Conservation (phyloP, 92 coral and sea anemone genomes). For the Palythoa grandiflora region DNA sequence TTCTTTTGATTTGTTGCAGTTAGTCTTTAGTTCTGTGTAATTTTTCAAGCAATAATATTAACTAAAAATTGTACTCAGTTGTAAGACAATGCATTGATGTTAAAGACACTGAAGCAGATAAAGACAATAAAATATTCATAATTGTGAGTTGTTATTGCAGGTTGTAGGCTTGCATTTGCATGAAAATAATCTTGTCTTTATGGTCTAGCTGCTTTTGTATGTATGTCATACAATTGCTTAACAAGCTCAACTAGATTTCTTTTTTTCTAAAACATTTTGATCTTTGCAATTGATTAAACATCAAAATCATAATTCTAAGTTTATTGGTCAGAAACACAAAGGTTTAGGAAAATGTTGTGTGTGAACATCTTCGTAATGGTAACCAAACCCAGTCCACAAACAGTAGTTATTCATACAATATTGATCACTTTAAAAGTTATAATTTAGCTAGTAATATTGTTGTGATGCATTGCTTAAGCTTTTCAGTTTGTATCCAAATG, state of each 20-base stretch:
- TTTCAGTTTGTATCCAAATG: not conserved
- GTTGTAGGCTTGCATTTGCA: slow-evolving; percentile 22
- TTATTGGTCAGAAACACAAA: slow-evolving; percentile 20
- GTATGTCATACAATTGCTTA: not conserved
- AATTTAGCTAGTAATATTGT: slow-evolving; percentile 1
- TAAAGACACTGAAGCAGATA: slow-evolving; percentile 9
- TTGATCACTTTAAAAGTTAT: slow-evolving; percentile 33
- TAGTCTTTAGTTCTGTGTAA: not conserved
- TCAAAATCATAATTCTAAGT: slow-evolving; percentile 3
- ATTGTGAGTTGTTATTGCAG: slow-evolving; percentile 5
- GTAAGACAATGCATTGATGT: not conserved
- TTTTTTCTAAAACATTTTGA: not conserved
- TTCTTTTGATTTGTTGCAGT: not conserved
- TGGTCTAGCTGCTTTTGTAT: not conserved
- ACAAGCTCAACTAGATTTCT: not conserved
- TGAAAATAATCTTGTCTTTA: not conserved
- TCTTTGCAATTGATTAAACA: not conserved
- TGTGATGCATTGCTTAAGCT: not conserved
- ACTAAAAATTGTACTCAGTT: not conserved
- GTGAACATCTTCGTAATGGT: not conserved
- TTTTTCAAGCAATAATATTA: not conserved
- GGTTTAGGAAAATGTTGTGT: not conserved
- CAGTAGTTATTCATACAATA: slow-evolving; percentile 26
- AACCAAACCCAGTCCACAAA: slow-evolving; percentile 11
- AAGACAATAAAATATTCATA: slow-evolving; percentile 43